Conservation (phyloP, 2,113 vertebrate species). For the Ciconia maguari region DNA sequence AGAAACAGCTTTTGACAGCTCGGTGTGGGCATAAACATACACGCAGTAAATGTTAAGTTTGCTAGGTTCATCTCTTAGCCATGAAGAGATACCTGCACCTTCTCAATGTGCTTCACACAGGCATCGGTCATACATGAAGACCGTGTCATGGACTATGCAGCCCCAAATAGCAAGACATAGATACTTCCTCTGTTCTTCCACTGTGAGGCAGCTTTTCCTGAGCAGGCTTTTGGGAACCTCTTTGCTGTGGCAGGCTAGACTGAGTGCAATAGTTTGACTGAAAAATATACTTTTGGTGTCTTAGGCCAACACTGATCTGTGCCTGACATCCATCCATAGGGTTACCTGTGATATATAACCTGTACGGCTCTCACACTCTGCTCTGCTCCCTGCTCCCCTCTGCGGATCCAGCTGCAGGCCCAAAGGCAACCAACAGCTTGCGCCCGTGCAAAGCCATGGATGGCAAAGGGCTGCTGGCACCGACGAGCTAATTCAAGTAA, state of each 20-base stretch:
- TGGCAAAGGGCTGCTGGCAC: neutral
- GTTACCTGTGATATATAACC: accelerated
- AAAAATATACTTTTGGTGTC: neutral
- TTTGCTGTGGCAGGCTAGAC: neutral
- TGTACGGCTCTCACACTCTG: accelerated
- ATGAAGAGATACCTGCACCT: neutral
- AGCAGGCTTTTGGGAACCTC: no score
- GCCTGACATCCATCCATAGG: accelerated
- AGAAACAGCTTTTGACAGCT: neutral
- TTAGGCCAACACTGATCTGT: no score
- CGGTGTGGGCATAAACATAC: neutral
- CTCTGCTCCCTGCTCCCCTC: neutral
- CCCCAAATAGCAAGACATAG: accelerated
- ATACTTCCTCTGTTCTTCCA: neutral
- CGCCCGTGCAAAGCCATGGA: accelerated
- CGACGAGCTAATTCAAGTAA: accelerated
- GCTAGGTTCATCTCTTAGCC: neutral
- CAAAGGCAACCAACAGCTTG: neutral
- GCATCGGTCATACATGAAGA: accelerated
- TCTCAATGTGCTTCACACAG: accelerated
- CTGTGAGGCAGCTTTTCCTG: neutral
- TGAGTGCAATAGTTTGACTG: no score
- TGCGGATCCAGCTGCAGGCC: accelerated
- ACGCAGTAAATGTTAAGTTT: accelerated
- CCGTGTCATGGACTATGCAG: accelerated